A percentile compares a stretch with the other conserved stretches of the same genome.
Evolutionary conservation across 2,797 vertebrate genomes (phyloP).

Genomic region (Acanthis flammea): DNA sequence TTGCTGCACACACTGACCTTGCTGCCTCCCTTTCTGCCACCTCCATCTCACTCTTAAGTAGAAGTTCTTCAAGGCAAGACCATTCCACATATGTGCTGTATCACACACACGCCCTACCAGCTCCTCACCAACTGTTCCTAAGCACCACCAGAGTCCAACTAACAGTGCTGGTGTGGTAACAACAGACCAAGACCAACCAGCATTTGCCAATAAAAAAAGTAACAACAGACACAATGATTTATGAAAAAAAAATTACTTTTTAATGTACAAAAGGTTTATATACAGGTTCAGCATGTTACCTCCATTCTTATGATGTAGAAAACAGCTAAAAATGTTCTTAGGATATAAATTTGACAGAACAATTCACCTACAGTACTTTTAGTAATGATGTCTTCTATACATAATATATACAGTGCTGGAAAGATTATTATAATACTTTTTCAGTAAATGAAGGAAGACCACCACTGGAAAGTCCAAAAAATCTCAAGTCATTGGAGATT

Average conservation of each 20-base stretch:
- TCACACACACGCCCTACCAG: background rate
- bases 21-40: background rate
- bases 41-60: background rate
- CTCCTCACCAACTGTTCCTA: background rate
- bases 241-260: conserved; percentile 87
- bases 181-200: background rate
- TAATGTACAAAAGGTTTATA: conserved; percentile 97
- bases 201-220: background rate
- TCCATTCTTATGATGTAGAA: conserved; percentile 78
- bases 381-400: conserved; percentile 72
- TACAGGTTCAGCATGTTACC: conserved; percentile 84
- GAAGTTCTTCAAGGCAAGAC: background rate
- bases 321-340: conserved; percentile 80
- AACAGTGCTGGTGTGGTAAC: background rate
- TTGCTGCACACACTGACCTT: background rate
- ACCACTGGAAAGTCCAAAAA: conserved; percentile 33
- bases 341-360: conserved; percentile 77
- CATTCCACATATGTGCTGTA: background rate
- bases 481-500: background rate
- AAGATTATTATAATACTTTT: conserved; percentile 48
- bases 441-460: conserved; percentile 53
- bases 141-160: background rate
- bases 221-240: conserved; percentile 59
- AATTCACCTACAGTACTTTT: conserved; percentile 72
- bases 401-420: conserved; percentile 71